These are phyloP conservation scores for Dysidea cf. avara DNA, from an alignment of 37 sponge, comb jelly and placozoan species.

Conservation along the genomic window DNA sequence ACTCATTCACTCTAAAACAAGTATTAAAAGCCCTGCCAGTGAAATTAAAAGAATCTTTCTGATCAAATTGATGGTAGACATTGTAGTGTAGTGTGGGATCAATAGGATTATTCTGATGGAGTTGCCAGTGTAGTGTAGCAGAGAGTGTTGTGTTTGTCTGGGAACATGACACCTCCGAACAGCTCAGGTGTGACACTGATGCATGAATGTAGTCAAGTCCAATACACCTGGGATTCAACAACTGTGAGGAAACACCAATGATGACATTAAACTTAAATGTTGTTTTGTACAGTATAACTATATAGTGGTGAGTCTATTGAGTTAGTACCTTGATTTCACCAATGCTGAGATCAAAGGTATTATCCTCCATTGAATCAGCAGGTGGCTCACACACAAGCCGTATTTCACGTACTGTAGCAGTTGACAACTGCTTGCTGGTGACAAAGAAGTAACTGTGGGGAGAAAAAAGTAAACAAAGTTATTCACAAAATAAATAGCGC, in stretches of 20 bases:
- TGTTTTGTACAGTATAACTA: background rate
- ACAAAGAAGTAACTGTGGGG: slow-evolving; percentile 71
- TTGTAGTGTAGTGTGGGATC: slow-evolving; percentile 68
- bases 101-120: background rate
- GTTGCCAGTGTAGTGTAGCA: slow-evolving; percentile 43
- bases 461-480: background rate
- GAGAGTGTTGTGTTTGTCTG: slow-evolving; percentile 4
- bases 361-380: background rate
- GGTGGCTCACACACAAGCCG: slow-evolving; percentile 16
- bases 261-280: too few relatives aligned
- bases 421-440: slow-evolving; percentile 4
- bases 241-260: slow-evolving; percentile 13
- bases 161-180: slow-evolving; percentile 17
- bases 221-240: slow-evolving; percentile 31
- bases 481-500: slow-evolving; percentile 1
- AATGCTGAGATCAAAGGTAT: slow-evolving; percentile 17
- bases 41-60: slow-evolving; percentile 7
- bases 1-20: slow-evolving; percentile 10
- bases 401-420: slow-evolving; percentile 16
- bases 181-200: slow-evolving; percentile 22
- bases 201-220: slow-evolving; percentile 5
- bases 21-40: slow-evolving; percentile 26
- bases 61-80: slow-evolving; percentile 25
- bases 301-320: background rate
- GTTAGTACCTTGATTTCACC: slow-evolving; percentile 66